Base-by-base conservation (phyloP, 2,888 invertebrate species). In the Pantelozetes paolii region DNA sequence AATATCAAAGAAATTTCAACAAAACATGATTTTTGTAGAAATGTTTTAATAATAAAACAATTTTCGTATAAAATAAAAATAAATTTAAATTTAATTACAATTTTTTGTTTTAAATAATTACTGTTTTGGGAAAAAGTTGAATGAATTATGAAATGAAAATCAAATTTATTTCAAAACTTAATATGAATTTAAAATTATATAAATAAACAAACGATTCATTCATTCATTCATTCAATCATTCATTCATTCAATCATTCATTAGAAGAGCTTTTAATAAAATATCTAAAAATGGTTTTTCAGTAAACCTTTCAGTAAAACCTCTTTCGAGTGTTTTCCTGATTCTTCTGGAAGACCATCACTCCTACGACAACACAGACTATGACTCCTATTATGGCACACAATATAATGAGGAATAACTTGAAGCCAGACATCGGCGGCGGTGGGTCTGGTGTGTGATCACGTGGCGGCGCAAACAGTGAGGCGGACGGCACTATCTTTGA, bases 311-410 rank as follows among this genome's bases (percentile, higher is more conserved):
- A 90, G 81, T 90, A 89, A 83, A 94, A 90, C 79, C 95, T 87
- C 84, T 97, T 97, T 79, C 93, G 87, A 75, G 89, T 89, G 78
- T 91, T 89, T 81, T 94, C 92, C 81, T 92, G 91, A 76, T 90
- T 89, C 81, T 95, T 95, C 82, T 94, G 93, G 82, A 95, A 95
- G 82, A 92, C 90, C 86, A 95, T 90, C 76, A 96, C 90, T 36
- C 91, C 94, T 73, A 95, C 87, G 2, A 95, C 90, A 0, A 91
- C 89, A 77, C 90, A 87, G 0, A 89, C 91, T 59, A 92, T 90
- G 13, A 95, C 83, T 2, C 89, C 90, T 32, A 97, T 86, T 71
- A 95, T 89, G 18, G 90, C 89, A 71, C 90, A 86, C 78, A 98
- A 86, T 84, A 97, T 89, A 76, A 94, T 86, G 2, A 95, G 85